Conservation (phyloP, 2,888 invertebrate species). For the Steromphala cineraria region DNA sequence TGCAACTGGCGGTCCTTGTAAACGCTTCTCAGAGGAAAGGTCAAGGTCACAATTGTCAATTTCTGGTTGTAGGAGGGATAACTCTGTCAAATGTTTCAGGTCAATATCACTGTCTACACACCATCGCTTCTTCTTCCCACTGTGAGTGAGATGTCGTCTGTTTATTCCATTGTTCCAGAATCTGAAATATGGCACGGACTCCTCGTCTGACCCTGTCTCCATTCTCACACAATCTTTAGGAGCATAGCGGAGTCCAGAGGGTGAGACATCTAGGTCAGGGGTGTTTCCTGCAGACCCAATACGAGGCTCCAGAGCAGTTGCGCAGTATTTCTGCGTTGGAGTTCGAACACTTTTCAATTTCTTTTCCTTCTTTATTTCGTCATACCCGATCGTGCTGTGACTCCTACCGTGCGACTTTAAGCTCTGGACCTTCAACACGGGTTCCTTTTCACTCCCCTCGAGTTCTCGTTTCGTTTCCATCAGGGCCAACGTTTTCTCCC, state of each 20-base stretch:
- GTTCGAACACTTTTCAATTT: neutral
- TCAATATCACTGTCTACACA: constrained; percentile 10
- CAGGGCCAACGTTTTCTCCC: neutral
- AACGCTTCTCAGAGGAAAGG: neutral
- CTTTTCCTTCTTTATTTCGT: neutral
- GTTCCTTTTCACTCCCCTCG: neutral
- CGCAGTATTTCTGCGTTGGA: neutral
- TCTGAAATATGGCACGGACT: constrained; percentile 33
- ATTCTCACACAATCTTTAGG: neutral
- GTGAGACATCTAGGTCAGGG: neutral
- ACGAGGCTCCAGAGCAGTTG: neutral
- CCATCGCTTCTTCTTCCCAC: neutral
- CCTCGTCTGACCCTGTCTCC: neutral
- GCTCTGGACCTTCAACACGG: neutral
- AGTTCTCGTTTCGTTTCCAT: neutral
- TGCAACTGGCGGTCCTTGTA: constrained; percentile 27
- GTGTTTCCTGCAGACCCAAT: neutral
- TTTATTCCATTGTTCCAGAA: constrained; percentile 38
- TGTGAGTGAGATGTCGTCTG: neutral
- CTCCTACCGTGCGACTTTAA: neutral
- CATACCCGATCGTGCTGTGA: neutral
- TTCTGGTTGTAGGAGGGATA: constrained; percentile 25
- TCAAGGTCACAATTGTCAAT: neutral
- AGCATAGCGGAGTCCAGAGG: neutral
- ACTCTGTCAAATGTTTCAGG: constrained; percentile 28